Conservation (phyloP, 2,113 vertebrate species). For the Oophaga pumilio region DNA sequence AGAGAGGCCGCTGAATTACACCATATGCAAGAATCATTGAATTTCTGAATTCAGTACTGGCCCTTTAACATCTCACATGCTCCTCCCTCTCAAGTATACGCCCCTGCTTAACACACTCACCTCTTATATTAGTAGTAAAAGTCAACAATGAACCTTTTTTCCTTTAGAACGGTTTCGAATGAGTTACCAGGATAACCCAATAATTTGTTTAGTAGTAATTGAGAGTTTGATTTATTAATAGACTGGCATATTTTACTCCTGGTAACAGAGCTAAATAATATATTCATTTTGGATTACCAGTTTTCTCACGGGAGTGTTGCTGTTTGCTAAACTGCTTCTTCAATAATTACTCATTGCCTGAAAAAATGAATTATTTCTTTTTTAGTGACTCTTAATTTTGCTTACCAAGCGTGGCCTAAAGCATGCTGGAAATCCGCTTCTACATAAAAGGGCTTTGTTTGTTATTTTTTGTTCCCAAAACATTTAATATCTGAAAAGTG, state of each 20-base stretch:
- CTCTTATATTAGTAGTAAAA: background rate
- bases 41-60: background rate
- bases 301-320: conserved; percentile 50
- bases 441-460: conserved; percentile 51
- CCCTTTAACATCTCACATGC: background rate
- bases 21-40: background rate
- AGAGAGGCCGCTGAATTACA: too few species aligned
- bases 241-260: conserved; percentile 51
- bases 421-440: conserved; percentile 18
- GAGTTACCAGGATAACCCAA: conserved; percentile 37
- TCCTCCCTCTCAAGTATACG: background rate
- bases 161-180: background rate
- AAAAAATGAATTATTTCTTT: conserved; percentile 56
- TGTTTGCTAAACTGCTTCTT: conserved; percentile 57
- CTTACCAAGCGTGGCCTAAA: conserved; percentile 52
- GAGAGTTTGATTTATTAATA: conserved; percentile 51
- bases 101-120: background rate
- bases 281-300: conserved; percentile 54
- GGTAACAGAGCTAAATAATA: conserved; percentile 55
- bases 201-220: conserved; percentile 47
- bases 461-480: conserved; percentile 46
- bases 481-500: conserved; percentile 36
- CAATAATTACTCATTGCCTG: conserved; percentile 58
- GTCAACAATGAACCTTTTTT: background rate
- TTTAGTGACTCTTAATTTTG: conserved; percentile 56